These are phyloP conservation scores for Euplexia lucipara DNA, from an alignment of 2,888 invertebrate species.

Conservation along the genomic window DNA sequence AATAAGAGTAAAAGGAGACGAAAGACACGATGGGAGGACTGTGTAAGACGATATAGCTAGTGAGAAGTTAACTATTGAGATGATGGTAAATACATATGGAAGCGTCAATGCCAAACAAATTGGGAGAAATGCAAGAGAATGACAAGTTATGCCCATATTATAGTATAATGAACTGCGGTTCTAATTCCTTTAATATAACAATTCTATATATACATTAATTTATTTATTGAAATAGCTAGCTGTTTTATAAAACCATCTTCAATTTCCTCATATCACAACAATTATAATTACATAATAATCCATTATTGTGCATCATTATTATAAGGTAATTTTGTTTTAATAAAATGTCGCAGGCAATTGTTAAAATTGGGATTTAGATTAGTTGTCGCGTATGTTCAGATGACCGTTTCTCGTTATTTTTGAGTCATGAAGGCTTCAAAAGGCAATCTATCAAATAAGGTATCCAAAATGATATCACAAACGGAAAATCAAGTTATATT, in stretches of 20 bases:
- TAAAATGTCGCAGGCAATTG: constrained; percentile 29
- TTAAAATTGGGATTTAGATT: constrained; percentile 14
- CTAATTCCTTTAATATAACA: background rate
- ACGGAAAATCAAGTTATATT: background rate
- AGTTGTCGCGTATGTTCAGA: constrained; percentile 8
- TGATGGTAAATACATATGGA: too few relatives aligned
- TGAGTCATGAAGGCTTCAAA: constrained; percentile 4
- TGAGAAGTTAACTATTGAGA: too few relatives aligned
- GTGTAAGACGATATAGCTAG: too few relatives aligned
- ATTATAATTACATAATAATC: constrained; percentile 8
- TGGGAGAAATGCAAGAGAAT: too few relatives aligned
- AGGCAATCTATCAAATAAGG: constrained; percentile 19
- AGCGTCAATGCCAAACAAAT: too few relatives aligned
- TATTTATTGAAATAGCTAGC: background rate
- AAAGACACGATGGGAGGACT: too few relatives aligned
- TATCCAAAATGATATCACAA: constrained; percentile 41
- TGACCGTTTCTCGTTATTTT: background rate
- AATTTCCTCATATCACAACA: constrained; percentile 5
- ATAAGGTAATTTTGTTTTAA: constrained; percentile 17
- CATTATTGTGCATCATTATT: constrained; percentile 36
- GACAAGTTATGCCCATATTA: too few relatives aligned
- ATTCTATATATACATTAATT: background rate
- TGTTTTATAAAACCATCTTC: constrained; percentile 2
- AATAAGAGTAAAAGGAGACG: too few relatives aligned
- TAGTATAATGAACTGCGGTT: background rate